Conservation (phyloP, 2,797 vertebrate species). For the Thunnus albacares region DNA sequence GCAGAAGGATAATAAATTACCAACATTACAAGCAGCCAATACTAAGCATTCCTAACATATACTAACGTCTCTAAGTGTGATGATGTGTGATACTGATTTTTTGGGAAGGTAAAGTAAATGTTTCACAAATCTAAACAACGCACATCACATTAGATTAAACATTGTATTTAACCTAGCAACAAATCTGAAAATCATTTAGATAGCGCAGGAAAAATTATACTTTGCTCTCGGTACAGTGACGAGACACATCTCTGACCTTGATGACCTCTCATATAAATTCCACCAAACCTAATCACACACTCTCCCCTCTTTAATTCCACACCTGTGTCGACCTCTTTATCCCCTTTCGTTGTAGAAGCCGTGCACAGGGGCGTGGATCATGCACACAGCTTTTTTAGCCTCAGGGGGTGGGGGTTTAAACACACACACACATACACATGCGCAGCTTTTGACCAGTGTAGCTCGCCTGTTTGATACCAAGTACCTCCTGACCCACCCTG, state of each 20-base stretch:
- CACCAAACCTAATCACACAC: conserved; percentile 69
- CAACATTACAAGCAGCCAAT: not conserved
- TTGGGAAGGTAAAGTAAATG: not conserved
- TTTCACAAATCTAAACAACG: not conserved
- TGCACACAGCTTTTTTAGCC: conserved; percentile 39
- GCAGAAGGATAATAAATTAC: not conserved
- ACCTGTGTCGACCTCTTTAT: conserved; percentile 59
- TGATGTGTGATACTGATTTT: not conserved
- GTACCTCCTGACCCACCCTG: conserved; percentile 91
- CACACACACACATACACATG: conserved; percentile 33
- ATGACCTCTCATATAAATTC: conserved; percentile 64
- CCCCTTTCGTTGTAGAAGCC: conserved; percentile 49
- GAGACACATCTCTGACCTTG: conserved; percentile 46
- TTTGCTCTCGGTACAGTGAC: conserved; percentile 30
- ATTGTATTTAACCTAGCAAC: not conserved
- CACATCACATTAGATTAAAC: conserved; percentile 3
- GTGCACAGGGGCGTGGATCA: conserved; percentile 42
- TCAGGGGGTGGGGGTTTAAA: conserved; percentile 46
- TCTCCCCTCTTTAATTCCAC: conserved; percentile 67
- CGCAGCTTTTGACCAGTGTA: conserved; percentile 87
- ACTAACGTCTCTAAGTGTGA: not conserved
- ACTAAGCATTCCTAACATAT: not conserved
- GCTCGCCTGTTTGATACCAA: conserved; percentile 86
- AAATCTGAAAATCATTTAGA: conserved; percentile 22
- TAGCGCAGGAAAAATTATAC: not conserved